These are phyloP conservation scores for Apogon hyalosoma DNA, from an alignment of 2,797 vertebrate species.

Conservation along the genomic window DNA sequence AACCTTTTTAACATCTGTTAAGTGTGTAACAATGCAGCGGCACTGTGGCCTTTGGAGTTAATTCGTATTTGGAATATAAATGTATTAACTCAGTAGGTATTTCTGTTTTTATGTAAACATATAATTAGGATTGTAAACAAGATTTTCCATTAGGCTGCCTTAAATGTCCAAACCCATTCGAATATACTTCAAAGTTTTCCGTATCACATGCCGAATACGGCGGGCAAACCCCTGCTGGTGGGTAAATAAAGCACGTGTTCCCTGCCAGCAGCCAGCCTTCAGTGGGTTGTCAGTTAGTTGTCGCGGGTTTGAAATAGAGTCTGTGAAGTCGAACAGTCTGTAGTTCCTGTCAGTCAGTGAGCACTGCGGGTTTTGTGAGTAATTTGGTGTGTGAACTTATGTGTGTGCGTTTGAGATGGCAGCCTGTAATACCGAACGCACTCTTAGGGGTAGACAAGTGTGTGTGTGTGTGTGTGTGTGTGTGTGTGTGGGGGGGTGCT, in stretches of 20 bases:
- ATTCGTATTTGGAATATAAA: neutral
- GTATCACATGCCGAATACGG: slow-evolving; percentile 38
- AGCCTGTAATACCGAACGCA: slow-evolving; percentile 46
- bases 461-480: no score
- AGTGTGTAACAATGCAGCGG: neutral
- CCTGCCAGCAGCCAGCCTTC: slow-evolving; percentile 64
- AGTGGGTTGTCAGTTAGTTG: slow-evolving; percentile 77
- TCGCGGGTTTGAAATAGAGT: slow-evolving; percentile 67
- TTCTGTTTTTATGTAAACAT: slow-evolving; percentile 4
- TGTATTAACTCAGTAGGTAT: neutral
- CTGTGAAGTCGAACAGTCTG: slow-evolving; percentile 74
- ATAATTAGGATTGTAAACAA: slow-evolving; percentile 21
- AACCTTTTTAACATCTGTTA: slow-evolving; percentile 11
- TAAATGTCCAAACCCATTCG: slow-evolving; percentile 45
- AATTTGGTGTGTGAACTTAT: neutral
- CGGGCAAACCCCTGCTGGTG: slow-evolving; percentile 64
- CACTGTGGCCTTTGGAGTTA: slow-evolving; percentile 4
- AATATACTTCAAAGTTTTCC: slow-evolving; percentile 46
- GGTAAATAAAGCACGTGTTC: slow-evolving; percentile 77
- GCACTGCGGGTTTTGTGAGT: slow-evolving; percentile 47
- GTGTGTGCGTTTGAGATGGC: slow-evolving; percentile 15
- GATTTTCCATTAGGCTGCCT: slow-evolving; percentile 16
- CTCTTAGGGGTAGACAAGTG: slow-evolving; percentile 24
- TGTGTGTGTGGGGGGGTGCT: slow-evolving; percentile 52
- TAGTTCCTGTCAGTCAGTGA: slow-evolving; percentile 73